These are phyloP conservation scores for Drosophila stalkeri DNA, from an alignment of 2,888 invertebrate genomes.

Conservation along the genomic window DNA sequence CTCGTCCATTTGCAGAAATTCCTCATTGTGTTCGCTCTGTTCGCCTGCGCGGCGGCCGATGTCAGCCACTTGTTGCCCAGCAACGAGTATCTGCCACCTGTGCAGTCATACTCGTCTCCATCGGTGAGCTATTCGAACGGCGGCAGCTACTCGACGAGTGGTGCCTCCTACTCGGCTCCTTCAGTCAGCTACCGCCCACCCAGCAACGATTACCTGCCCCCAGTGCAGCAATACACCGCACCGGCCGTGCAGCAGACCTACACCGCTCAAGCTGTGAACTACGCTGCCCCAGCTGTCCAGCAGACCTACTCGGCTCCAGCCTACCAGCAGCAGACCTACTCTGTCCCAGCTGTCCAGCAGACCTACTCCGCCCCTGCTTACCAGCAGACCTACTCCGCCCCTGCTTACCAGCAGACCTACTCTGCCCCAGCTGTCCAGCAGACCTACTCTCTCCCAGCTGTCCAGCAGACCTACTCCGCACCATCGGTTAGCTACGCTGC, in stretches of 20 bases:
- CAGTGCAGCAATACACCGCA: constrained; percentile 58
- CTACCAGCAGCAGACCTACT: constrained; percentile 42
- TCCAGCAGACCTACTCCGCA: constrained; percentile 39
- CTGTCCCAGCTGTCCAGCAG: constrained; percentile 51
- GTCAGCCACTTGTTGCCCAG: constrained; percentile 81
- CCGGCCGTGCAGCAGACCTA: constrained; percentile 56
- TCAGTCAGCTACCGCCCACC: constrained; percentile 49
- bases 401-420: constrained; percentile 52
- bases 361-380: constrained; percentile 54
- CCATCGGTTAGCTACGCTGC: constrained; percentile 18
- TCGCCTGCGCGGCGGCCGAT: constrained; percentile 82
- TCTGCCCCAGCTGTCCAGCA: constrained; percentile 49
- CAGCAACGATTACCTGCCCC: constrained; percentile 45
- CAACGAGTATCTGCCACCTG: constrained; percentile 79
- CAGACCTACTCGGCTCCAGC: constrained; percentile 43
- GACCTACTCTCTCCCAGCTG: constrained; percentile 45
- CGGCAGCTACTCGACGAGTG: constrained; percentile 14
- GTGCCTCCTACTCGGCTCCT: constrained; percentile 26
- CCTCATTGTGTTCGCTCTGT: constrained; percentile 78
- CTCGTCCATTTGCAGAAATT: constrained; percentile 80
- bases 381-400: constrained; percentile 46
- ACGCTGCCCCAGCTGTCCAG: constrained; percentile 42
- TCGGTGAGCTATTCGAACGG: constrained; percentile 30
- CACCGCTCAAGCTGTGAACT: constrained; percentile 45
- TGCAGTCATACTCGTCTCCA: constrained; percentile 53